These are phyloP conservation scores for Ophiothrix spiculata DNA, from an alignment of 35 echinoderm and acorn worm genomes.

Conservation along the genomic window DNA sequence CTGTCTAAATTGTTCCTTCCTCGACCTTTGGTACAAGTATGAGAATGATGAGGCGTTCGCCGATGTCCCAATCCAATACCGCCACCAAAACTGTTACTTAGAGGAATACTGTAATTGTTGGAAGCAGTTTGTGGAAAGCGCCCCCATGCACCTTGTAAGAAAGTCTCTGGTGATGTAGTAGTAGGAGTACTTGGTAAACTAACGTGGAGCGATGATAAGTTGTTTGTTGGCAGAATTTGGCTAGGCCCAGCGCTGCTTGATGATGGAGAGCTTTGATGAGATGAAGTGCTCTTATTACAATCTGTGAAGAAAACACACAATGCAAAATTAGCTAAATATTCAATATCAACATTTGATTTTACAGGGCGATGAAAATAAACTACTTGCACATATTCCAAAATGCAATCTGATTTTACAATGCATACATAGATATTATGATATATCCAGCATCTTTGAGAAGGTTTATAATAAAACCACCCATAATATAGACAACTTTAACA, in stretches of 20 bases:
- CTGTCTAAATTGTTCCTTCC: neutral
- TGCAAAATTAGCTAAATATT: no score
- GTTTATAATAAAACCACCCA: no score
- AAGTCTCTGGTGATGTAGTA: constrained; percentile 21
- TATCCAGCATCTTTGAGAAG: no score
- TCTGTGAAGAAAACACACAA: no score
- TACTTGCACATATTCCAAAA: no score
- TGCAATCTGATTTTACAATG: no score
- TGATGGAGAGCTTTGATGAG: neutral
- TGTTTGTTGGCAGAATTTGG: neutral
- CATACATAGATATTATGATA: no score
- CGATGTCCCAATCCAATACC: neutral
- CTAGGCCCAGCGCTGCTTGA: neutral
- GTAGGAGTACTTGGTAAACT: constrained; percentile 23
- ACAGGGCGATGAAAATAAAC: no score
- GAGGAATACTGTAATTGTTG: constrained; percentile 31
- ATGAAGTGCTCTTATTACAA: constrained; percentile 1
- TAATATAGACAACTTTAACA: no score
- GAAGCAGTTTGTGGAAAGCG: constrained; percentile 17
- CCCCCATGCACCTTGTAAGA: constrained; percentile 18
- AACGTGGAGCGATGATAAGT: neutral
- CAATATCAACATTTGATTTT: no score
- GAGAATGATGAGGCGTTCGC: neutral
- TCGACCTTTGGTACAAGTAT: neutral
- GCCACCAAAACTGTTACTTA: neutral